These are phyloP conservation scores for Neolamprologus toae DNA, from an alignment of 2,113 vertebrate species.

Conservation along the genomic window DNA sequence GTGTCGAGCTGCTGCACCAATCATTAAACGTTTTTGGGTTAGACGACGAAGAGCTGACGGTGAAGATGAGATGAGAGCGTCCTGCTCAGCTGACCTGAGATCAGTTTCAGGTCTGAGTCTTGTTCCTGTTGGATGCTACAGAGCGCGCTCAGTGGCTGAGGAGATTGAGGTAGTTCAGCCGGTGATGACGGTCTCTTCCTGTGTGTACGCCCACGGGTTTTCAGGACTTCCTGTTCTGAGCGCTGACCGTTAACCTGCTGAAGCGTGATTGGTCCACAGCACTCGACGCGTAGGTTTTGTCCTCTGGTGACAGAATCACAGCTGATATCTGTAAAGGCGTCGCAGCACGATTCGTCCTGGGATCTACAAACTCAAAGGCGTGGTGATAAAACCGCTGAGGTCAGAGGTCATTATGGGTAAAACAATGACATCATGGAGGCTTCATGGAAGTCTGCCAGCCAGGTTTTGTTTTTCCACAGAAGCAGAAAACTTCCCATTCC, in stretches of 20 bases:
- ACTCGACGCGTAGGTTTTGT: fast-evolving
- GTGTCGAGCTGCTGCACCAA: background rate
- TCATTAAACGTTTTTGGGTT: background rate
- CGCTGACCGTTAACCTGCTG: background rate
- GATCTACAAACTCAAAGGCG: background rate
- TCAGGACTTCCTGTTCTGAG: background rate
- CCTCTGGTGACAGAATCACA: background rate
- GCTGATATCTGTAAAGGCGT: background rate
- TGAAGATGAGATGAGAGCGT: background rate
- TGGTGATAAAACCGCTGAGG: background rate
- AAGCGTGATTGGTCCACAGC: background rate
- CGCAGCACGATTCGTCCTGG: background rate
- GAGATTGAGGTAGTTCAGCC: background rate
- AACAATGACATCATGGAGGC: background rate
- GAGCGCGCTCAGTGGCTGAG: background rate
- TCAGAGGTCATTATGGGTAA: background rate
- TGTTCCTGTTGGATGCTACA: background rate
- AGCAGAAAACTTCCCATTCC: background rate
- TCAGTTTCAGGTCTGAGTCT: background rate
- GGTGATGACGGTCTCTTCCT: background rate
- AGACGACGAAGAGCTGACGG: background rate
- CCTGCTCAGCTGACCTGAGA: background rate
- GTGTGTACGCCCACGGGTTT: background rate
- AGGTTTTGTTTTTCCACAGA: background rate
- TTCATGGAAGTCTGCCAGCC: background rate